phyloP scores from a whole-genome alignment of 2,797 vertebrate genomes.

The Diplodus sargus region DNA sequence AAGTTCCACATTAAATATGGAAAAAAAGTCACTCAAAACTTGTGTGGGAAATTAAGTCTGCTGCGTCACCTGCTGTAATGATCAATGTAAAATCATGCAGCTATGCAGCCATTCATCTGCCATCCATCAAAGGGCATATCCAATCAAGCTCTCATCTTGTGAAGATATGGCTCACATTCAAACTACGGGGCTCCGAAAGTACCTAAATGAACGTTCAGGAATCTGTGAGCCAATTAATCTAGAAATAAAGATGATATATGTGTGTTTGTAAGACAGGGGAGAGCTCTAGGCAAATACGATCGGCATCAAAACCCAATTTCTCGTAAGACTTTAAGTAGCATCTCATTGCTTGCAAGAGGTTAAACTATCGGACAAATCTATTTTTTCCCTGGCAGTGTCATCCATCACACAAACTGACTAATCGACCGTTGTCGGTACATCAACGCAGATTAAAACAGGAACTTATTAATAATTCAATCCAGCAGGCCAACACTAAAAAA shows the following conservation, averaged over 20 bases:
- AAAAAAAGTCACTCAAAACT: conserved; percentile 9
- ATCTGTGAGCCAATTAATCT: conserved; percentile 37
- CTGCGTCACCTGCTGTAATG: conserved; percentile 23
- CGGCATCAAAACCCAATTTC: conserved; percentile 50
- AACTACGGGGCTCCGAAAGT: conserved; percentile 20
- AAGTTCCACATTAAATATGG: conserved; percentile 36
- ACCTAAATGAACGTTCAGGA: conserved; percentile 13
- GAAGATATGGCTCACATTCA: conserved; percentile 45
- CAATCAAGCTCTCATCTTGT: conserved; percentile 38
- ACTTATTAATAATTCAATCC: conserved; percentile 74
- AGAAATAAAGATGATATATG: conserved; percentile 56
- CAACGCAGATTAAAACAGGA: conserved; percentile 69
- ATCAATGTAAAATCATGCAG: conserved; percentile 30
- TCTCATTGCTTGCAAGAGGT: conserved; percentile 54
- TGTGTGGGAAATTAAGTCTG: conserved; percentile 30
- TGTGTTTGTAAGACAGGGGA: conserved; percentile 42
- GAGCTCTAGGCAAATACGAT: conserved; percentile 40
- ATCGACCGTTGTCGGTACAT: conserved; percentile 56
- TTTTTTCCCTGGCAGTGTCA: conserved; percentile 53
- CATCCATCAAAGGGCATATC: conserved; percentile 52
- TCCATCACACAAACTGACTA: conserved; percentile 67
- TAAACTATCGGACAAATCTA: conserved; percentile 64
- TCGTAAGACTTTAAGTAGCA: conserved; percentile 32
- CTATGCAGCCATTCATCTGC: conserved; percentile 6
- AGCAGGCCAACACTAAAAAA: conserved; percentile 50